Percentiles rank a stretch among this genome's conserved stretches.
Conservation (phyloP, 2,797 vertebrate genomes). For the Schizopygopsis pylzovi region DNA sequence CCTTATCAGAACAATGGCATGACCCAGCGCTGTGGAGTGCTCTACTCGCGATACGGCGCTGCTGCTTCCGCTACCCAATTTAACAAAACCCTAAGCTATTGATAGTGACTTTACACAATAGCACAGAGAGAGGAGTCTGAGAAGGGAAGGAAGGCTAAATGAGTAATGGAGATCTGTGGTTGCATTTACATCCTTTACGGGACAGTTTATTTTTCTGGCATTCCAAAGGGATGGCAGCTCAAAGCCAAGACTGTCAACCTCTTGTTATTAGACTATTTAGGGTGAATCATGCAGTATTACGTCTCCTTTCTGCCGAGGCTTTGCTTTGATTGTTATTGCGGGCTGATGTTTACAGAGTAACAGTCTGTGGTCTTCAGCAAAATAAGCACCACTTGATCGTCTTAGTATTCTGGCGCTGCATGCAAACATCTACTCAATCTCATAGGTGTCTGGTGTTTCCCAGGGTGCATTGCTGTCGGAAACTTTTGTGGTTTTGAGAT, state of each 20-base stretch:
- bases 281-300: background rate
- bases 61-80: slow-evolving; percentile 55
- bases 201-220: slow-evolving; percentile 3
- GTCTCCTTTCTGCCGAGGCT: background rate
- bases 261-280: background rate
- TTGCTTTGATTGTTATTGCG: slow-evolving; percentile 8
- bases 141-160: slow-evolving; percentile 8
- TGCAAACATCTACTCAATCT: slow-evolving; percentile 17
- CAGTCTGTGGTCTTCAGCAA: slow-evolving; percentile 11
- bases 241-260: background rate
- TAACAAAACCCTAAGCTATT: slow-evolving; percentile 39
- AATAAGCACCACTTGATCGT: slow-evolving; percentile 35
- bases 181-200: slow-evolving; percentile 28
- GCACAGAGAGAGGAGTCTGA: slow-evolving; percentile 3
- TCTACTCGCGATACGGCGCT: slow-evolving; percentile 52
- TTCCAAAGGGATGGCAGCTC: slow-evolving; percentile 5
- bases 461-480: slow-evolving; percentile 54
- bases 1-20: slow-evolving; percentile 68
- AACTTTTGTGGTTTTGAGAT: slow-evolving; percentile 62
- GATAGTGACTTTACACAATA: slow-evolving; percentile 46
- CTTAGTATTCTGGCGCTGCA: background rate
- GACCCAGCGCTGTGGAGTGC: slow-evolving; percentile 39
- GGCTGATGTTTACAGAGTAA: slow-evolving; percentile 35
- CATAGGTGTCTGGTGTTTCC: slow-evolving; percentile 40
- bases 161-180: slow-evolving; percentile 3